A percentile compares a stretch with the other conserved stretches of the same genome.
Evolutionary conservation across 2,113 vertebrate genomes (phyloP).

Genomic region (Geococcyx californianus): DNA sequence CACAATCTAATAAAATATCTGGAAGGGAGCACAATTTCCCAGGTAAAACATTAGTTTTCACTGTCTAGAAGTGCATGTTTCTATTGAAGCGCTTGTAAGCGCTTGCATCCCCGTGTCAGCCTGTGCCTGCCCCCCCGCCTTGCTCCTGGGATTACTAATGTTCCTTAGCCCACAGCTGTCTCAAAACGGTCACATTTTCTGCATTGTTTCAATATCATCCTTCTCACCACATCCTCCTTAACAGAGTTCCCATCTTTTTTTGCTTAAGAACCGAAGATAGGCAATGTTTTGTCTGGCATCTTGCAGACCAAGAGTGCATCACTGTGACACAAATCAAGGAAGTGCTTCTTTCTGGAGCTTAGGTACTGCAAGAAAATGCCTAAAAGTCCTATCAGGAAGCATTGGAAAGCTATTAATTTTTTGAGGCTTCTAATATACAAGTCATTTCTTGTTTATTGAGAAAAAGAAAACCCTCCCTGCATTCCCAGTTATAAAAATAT

Average conservation of each 20-base stretch:
- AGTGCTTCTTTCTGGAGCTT: not conserved
- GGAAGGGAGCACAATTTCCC: not conserved
- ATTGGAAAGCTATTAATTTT: not conserved
- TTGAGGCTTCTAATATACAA: not conserved
- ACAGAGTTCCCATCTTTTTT: not conserved
- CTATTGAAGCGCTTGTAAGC: not conserved
- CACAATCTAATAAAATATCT: not conserved
- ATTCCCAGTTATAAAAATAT: not conserved
- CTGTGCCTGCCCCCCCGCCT: not conserved
- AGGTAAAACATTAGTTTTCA: not conserved
- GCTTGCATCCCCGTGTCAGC: not conserved
- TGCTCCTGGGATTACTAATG: not conserved
- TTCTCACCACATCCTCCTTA: not conserved
- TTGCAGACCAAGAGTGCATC: not conserved
- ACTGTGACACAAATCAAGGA: not conserved
- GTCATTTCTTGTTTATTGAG: not conserved
- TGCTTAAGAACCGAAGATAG: not conserved
- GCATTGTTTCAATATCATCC: conserved; percentile 11
- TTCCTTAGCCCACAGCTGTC: conserved; percentile 35
- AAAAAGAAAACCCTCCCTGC: not conserved
- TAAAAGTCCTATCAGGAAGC: not conserved
- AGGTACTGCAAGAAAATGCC: not conserved
- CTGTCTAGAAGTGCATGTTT: not conserved
- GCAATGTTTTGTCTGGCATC: not conserved
- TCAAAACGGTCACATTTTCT: not conserved